A percentile compares a stretch with the other conserved stretches of the same genome.
Evolutionary conservation across 1,140 invertebrate genomes (phyloP).

Genomic region (Brachionus rubens): DNA sequence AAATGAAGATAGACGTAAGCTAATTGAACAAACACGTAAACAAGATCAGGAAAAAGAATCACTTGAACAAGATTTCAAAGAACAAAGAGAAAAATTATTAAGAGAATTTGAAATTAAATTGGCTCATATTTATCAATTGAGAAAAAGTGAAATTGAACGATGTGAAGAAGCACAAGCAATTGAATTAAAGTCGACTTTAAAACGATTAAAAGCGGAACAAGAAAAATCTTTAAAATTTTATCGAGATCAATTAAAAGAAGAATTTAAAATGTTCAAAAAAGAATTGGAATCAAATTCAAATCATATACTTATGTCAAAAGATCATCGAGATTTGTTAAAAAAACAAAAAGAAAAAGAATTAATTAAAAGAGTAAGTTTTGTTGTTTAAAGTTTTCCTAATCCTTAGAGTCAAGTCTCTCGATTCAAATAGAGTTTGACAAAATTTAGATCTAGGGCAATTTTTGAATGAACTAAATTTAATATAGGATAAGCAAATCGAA

Average conservation of each 20-base stretch:
- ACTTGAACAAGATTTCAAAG: conserved; percentile 43
- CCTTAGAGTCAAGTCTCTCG: too few relatives aligned
- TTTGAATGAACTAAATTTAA: too few relatives aligned
- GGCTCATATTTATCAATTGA: conserved; percentile 33
- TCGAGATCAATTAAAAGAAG: conserved; percentile 42
- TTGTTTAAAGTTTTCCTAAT: too few relatives aligned
- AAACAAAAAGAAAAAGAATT: conserved; percentile 47
- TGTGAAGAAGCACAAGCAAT: conserved; percentile 42
- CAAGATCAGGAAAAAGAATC: conserved; percentile 45
- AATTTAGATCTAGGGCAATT: too few relatives aligned
- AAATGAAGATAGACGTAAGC: conserved; percentile 43
- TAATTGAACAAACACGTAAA: conserved; percentile 36
- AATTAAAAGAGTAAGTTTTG: conserved; percentile 28
- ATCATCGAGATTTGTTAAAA: conserved; percentile 26
- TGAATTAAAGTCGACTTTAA: conserved; percentile 30
- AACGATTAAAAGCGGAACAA: conserved; percentile 38
- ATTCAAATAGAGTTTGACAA: too few relatives aligned
- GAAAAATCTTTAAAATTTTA: conserved; percentile 22
- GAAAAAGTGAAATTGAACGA: conserved; percentile 41
- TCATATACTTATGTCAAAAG: conserved; percentile 29
- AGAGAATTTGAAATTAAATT: conserved; percentile 45
- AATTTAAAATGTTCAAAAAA: conserved; percentile 43
- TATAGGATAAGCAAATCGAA: too few relatives aligned
- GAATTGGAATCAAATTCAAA: conserved; percentile 33
- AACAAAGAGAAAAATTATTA: conserved; percentile 41